phyloP scores from a whole-genome alignment of 2,888 invertebrate genomes.

The Lymantria dispar region DNA sequence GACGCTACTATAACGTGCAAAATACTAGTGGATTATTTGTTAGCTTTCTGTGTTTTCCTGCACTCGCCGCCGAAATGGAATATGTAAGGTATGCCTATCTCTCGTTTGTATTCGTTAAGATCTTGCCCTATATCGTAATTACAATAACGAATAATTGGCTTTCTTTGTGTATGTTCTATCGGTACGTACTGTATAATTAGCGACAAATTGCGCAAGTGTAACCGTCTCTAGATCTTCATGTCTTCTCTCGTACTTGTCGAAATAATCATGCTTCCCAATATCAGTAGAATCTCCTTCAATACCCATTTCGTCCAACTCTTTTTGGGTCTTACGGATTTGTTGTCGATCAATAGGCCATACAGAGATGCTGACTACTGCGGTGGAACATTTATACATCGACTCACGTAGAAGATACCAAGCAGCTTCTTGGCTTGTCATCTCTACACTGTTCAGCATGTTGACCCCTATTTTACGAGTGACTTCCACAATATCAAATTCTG shows the following conservation, averaged over 20 bases:
- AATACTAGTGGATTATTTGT: constrained; percentile 21
- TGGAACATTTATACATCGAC: constrained; percentile 26
- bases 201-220: constrained; percentile 47
- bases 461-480: constrained; percentile 23
- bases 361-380: constrained; percentile 12
- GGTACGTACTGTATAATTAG: constrained; percentile 29
- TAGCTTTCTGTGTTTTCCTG: constrained; percentile 37
- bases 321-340: constrained; percentile 25
- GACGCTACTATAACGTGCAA: too few species aligned
- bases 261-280: constrained; percentile 52
- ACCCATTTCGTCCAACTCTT: constrained; percentile 36
- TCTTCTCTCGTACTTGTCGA: constrained; percentile 51
- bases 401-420: constrained; percentile 28
- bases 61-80: constrained; percentile 45
- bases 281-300: constrained; percentile 40
- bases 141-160: constrained; percentile 41
- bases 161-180: constrained; percentile 12
- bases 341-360: constrained; percentile 1
- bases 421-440: constrained; percentile 37
- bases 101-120: constrained; percentile 42
- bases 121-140: constrained; percentile 44
- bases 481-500: constrained; percentile 34
- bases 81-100: constrained; percentile 43
- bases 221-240: constrained; percentile 39
- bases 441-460: constrained; percentile 19